These are phyloP conservation scores for Phycodurus eques DNA, from an alignment of 2,113 vertebrate species.

Conservation along the genomic window DNA sequence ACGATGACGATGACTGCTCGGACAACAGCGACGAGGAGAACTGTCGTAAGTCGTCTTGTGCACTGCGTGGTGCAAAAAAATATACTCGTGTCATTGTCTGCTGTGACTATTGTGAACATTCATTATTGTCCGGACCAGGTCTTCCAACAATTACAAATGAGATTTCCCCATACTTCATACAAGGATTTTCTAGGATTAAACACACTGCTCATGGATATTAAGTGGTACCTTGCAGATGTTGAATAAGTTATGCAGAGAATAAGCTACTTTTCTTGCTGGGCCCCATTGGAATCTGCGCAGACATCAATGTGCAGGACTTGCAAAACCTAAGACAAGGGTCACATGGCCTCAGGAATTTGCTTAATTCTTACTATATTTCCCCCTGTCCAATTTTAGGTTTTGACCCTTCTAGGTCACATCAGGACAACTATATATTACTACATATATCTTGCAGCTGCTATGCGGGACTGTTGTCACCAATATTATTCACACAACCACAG, in stretches of 20 bases:
- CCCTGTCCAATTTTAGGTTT: constrained; percentile 9
- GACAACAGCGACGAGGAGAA: constrained; percentile 95
- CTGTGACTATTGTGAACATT: not conserved
- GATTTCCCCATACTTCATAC: not conserved
- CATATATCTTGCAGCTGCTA: constrained; percentile 2
- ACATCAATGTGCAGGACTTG: constrained; percentile 13
- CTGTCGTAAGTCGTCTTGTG: constrained; percentile 84
- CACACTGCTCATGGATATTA: not conserved
- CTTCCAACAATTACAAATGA: not conserved
- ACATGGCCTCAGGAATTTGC: constrained; percentile 52
- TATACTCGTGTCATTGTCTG: not conserved
- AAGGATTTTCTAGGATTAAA: not conserved
- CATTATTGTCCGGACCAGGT: not conserved
- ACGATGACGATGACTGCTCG: constrained; percentile 92
- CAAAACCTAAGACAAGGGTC: constrained; percentile 53
- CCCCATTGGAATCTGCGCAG: constrained; percentile 30
- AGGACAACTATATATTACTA: not conserved
- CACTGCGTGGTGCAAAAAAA: not conserved
- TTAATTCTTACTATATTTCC: constrained; percentile 14
- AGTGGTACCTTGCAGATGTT: constrained; percentile 11
- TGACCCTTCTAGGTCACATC: not conserved
- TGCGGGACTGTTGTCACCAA: not conserved
- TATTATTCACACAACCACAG: constrained; percentile 7
- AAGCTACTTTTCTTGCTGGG: constrained; percentile 35
- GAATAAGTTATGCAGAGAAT: constrained; percentile 19